Evolutionary conservation across 2,888 invertebrate genomes (phyloP).

Genomic region (Callyntrura sp.): DNA sequence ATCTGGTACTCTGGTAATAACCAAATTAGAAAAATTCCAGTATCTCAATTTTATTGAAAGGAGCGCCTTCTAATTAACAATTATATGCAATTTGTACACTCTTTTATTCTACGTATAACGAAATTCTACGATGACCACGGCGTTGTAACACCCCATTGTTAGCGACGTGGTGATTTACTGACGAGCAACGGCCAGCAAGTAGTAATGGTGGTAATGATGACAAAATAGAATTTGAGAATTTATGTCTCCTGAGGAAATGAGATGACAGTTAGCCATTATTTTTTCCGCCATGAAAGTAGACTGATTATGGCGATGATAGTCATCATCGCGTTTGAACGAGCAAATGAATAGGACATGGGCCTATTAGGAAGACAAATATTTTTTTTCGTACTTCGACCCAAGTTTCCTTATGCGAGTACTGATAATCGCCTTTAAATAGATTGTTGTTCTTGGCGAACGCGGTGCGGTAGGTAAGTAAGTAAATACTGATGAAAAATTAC

Average conservation of each 20-base stretch:
- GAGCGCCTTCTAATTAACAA: too few relatives aligned
- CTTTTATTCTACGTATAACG: too few relatives aligned
- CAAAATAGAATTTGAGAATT: constrained; percentile 45
- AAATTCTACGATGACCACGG: too few relatives aligned
- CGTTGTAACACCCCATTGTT: too few relatives aligned
- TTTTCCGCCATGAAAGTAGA: neutral
- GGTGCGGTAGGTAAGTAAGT: neutral
- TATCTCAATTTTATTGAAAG: too few relatives aligned
- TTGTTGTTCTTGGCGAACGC: neutral
- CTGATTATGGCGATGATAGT: neutral
- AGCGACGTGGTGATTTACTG: constrained; percentile 57
- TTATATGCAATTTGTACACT: too few relatives aligned
- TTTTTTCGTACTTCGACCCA: too few relatives aligned
- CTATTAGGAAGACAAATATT: neutral
- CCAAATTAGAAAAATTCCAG: too few relatives aligned
- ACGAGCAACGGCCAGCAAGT: neutral
- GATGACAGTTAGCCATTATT: constrained; percentile 35
- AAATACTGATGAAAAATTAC: neutral
- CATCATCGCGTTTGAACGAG: neutral
- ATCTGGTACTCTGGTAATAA: too few relatives aligned
- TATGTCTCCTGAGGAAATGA: constrained; percentile 31
- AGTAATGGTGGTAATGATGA: constrained; percentile 12
- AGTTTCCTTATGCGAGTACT: neutral
- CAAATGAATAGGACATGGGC: neutral
- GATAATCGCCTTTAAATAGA: neutral